Percentiles rank a stretch among this genome's conserved stretches.
These are phyloP conservation scores for Benthosema pterotum DNA, from an alignment of 2,797 vertebrate species.

Conservation along the genomic window DNA sequence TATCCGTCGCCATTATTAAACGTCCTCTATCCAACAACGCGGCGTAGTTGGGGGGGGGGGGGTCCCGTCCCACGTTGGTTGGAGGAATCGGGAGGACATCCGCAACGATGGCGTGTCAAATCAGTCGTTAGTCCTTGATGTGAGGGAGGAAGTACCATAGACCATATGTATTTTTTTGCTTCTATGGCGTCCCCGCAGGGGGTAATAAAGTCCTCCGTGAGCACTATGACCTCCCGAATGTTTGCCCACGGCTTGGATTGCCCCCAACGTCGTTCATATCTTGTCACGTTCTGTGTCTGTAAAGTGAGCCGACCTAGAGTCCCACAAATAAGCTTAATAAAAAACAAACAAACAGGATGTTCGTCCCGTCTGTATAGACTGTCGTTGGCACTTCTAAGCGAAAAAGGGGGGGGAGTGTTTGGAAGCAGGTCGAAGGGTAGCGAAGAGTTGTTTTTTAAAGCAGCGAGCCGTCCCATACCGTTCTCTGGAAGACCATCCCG, in stretches of 20 bases:
- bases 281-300: slow-evolving; percentile 17
- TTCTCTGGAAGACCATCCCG: slow-evolving; percentile 19
- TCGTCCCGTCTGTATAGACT: slow-evolving; percentile 22
- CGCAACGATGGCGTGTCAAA: too few species aligned
- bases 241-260: too few species aligned
- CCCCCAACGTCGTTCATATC: neutral
- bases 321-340: slow-evolving; percentile 12
- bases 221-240: too few species aligned
- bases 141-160: neutral
- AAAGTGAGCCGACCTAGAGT: neutral
- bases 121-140: neutral
- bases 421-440: slow-evolving; percentile 22
- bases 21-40: neutral
- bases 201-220: neutral
- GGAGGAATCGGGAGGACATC: neutral
- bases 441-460: slow-evolving; percentile 20
- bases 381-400: slow-evolving; percentile 78
- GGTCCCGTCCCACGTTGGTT: neutral
- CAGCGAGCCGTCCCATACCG: neutral
- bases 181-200: neutral
- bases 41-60: neutral
- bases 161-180: neutral
- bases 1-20: neutral
- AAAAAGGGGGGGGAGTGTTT: too few species aligned
- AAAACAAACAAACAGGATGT: slow-evolving; percentile 18